phyloP scores from a whole-genome alignment of 2,888 invertebrate genomes.

The Eristalis pertinax region DNA sequence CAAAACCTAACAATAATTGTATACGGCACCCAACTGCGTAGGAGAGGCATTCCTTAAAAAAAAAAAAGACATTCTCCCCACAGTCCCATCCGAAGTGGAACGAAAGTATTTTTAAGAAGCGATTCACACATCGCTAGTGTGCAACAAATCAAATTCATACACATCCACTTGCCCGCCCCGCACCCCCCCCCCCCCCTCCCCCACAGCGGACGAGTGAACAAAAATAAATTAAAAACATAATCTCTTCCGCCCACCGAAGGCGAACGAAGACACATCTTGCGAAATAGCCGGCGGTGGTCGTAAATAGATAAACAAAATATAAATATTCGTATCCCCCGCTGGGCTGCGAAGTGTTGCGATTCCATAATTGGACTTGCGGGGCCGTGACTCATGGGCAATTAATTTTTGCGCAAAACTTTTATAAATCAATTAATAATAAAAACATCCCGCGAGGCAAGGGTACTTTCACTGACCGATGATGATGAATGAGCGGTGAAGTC shows the following conservation, averaged over 20 bases:
- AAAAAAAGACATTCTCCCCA: not conserved
- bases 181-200: too few relatives aligned
- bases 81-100: not conserved
- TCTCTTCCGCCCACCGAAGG: not conserved
- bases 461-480: not conserved
- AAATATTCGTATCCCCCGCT: not conserved
- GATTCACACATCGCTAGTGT: not conserved
- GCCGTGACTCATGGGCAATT: not conserved
- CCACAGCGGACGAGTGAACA: not conserved
- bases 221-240: not conserved
- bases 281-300: not conserved
- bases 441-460: not conserved
- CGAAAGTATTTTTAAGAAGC: not conserved
- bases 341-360: not conserved
- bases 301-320: not conserved
- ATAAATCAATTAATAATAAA: not conserved
- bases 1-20: not conserved
- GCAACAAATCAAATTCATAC: not conserved
- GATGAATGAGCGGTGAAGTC: not conserved
- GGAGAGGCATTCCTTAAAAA: not conserved
- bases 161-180: not conserved
- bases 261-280: not conserved
- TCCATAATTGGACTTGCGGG: not conserved
- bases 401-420: conserved; percentile 5
- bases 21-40: not conserved